Evolutionary conservation across 2,888 invertebrate genomes (phyloP).

Genomic region (Calameuta filiformis): DNA sequence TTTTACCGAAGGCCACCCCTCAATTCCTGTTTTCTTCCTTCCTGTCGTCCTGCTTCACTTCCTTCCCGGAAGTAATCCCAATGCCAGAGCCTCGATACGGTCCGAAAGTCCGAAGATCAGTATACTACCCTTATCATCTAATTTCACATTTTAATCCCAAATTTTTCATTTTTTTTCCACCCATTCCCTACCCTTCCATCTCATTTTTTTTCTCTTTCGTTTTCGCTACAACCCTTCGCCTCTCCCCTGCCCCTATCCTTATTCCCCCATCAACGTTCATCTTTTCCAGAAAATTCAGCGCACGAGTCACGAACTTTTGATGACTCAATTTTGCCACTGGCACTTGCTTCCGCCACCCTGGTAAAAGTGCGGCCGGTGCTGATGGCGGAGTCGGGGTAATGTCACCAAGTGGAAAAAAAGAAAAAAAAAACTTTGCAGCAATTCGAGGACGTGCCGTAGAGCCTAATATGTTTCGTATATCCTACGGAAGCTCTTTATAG

Average conservation of each 20-base stretch:
- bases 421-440: conserved; percentile 40
- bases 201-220: conserved; percentile 9
- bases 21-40: too few species aligned
- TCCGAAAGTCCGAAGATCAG: too few species aligned
- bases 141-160: not conserved
- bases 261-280: not conserved
- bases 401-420: conserved; percentile 25
- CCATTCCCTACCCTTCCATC: conserved; percentile 1
- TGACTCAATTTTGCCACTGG: conserved; percentile 54
- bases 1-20: not conserved
- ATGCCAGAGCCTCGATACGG: too few species aligned
- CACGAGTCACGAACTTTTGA: conserved; percentile 55
- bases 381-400: conserved; percentile 15
- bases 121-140: too few species aligned
- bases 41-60: too few species aligned
- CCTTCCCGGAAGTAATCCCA: too few species aligned
- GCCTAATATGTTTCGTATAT: conserved; percentile 58
- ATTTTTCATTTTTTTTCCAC: not conserved
- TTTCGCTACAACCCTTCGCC: not conserved
- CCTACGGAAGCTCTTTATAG: conserved; percentile 10
- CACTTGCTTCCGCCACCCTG: conserved; percentile 27
- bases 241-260: too few species aligned
- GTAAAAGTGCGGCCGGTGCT: not conserved
- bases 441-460: conserved; percentile 52
- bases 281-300: conserved; percentile 44